phyloP scores from a whole-genome alignment of 2,113 vertebrate species.

The Canis aureus region DNA sequence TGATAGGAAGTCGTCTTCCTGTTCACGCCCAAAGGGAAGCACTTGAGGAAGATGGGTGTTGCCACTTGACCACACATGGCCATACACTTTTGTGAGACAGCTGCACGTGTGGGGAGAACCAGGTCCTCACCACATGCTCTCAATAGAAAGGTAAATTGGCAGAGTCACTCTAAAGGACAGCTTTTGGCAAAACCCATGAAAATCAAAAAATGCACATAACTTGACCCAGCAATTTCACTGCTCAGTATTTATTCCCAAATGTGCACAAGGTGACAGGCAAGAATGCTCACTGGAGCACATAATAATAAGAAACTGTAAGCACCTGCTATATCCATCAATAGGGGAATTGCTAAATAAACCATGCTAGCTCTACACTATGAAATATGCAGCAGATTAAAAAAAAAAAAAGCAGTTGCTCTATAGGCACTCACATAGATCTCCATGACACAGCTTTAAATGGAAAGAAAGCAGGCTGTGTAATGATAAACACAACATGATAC shows the following conservation, averaged over 20 bases:
- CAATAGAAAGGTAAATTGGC: neutral
- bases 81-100: neutral
- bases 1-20: slow-evolving; percentile 49
- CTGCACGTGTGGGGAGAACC: neutral
- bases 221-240: neutral
- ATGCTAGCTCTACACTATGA: neutral
- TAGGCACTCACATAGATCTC: neutral
- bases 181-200: neutral
- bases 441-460: neutral
- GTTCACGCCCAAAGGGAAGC: slow-evolving; percentile 32
- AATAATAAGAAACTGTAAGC: neutral
- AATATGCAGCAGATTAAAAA: neutral
- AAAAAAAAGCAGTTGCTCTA: neutral
- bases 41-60: neutral
- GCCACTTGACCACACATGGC: neutral
- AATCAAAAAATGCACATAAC: neutral
- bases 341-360: neutral
- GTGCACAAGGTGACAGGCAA: neutral
- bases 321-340: neutral
- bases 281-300: neutral
- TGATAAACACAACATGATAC: neutral
- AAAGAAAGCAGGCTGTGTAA: neutral
- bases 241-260: slow-evolving; percentile 40
- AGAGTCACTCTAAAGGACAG: neutral
- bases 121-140: neutral